phyloP scores from a whole-genome alignment of 2,888 invertebrate species.

The Chaetogeoica ovagalla region DNA sequence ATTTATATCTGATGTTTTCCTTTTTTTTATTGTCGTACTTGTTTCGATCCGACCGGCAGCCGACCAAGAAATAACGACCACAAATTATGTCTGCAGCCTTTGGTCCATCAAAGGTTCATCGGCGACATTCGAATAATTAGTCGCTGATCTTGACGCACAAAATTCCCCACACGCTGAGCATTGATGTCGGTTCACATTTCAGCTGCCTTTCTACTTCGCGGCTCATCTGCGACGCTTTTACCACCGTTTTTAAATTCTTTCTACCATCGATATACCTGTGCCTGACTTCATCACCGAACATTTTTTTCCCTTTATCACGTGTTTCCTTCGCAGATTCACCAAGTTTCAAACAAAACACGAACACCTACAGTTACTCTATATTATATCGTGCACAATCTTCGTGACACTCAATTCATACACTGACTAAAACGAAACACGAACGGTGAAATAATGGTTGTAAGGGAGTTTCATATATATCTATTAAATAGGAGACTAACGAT shows the following conservation, averaged over 20 bases:
- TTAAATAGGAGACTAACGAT: not conserved
- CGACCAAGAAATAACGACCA: too few relatives aligned
- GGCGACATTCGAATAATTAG: too few relatives aligned
- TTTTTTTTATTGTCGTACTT: too few relatives aligned
- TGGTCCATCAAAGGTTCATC: too few relatives aligned
- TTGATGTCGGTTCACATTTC: constrained; percentile 16
- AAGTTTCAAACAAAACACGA: constrained; percentile 40
- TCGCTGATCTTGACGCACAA: not conserved
- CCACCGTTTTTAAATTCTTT: constrained; percentile 8
- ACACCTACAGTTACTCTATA: constrained; percentile 24
- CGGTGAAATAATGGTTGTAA: not conserved
- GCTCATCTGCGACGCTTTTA: too few relatives aligned
- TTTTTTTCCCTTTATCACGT: constrained; percentile 30
- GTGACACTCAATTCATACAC: not conserved
- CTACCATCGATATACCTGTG: constrained; percentile 12
- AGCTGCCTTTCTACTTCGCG: not conserved
- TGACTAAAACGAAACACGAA: not conserved
- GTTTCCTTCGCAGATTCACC: constrained; percentile 32
- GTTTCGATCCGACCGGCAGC: too few relatives aligned
- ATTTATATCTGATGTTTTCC: too few relatives aligned
- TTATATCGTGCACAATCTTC: too few relatives aligned
- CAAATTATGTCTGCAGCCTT: too few relatives aligned
- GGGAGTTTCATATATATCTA: not conserved
- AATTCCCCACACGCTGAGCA: not conserved
- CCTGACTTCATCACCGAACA: constrained; percentile 28